Evolutionary conservation across 2,888 invertebrate genomes (phyloP).

Genomic region (Caenorhabditis sinica): DNA sequence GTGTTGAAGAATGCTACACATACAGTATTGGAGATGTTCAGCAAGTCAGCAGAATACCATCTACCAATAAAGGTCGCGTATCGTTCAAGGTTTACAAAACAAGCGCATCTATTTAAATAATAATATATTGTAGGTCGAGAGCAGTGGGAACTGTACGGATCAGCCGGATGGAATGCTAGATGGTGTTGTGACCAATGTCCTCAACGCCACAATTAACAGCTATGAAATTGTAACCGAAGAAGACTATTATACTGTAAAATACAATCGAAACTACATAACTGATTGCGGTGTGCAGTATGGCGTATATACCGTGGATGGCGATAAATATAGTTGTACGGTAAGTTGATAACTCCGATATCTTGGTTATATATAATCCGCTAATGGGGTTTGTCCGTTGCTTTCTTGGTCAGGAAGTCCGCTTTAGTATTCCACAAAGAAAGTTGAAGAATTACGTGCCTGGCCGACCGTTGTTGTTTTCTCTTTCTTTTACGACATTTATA

Average conservation of each 20-base stretch:
- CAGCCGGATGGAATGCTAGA: not conserved
- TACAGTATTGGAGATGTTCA: constrained; percentile 1
- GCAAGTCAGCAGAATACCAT: not conserved
- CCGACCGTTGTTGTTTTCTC: too few species aligned
- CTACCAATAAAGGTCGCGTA: not conserved
- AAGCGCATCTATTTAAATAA: not conserved
- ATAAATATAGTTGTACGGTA: too few species aligned
- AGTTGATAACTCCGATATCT: too few species aligned
- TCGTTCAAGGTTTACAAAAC: constrained; percentile 8
- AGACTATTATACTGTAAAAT: not conserved
- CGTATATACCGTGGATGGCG: too few species aligned
- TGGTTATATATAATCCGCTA: too few species aligned
- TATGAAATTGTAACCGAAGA: not conserved
- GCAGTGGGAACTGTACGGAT: not conserved
- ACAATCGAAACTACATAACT: not conserved
- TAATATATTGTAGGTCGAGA: not conserved
- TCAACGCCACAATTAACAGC: not conserved
- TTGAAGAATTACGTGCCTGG: too few species aligned
- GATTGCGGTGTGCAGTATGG: not conserved
- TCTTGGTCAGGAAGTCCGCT: too few species aligned
- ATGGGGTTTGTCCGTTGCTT: too few species aligned
- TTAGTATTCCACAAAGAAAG: too few species aligned
- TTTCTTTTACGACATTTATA: too few species aligned
- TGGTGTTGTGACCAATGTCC: not conserved
- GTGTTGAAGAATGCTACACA: not conserved